These are phyloP conservation scores for Odocoileus virginianus DNA, from an alignment of 2,113 vertebrate genomes.

Conservation along the genomic window DNA sequence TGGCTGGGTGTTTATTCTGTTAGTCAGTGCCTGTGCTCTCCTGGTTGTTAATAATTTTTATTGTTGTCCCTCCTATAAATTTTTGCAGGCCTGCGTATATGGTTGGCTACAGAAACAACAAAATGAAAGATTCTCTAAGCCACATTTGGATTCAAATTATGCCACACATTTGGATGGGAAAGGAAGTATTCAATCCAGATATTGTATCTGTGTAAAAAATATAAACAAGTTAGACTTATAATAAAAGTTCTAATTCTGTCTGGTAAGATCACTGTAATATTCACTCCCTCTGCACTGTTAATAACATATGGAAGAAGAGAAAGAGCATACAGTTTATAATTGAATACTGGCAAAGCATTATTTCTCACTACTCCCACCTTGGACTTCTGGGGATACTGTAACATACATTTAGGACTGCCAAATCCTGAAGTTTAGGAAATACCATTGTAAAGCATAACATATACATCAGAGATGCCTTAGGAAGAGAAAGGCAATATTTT, in stretches of 20 bases:
- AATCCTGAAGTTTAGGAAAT: neutral
- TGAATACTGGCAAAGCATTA: neutral
- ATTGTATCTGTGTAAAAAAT: conserved; percentile 26
- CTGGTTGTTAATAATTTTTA: conserved; percentile 46
- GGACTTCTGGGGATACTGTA: neutral
- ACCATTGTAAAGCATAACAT: neutral
- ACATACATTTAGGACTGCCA: neutral
- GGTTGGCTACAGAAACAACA: conserved; percentile 13
- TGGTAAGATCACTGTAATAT: neutral
- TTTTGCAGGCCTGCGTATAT: conserved; percentile 1
- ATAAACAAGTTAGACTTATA: conserved; percentile 46
- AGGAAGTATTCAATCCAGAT: conserved; percentile 1
- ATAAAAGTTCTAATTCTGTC: conserved; percentile 13
- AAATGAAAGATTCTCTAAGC: neutral
- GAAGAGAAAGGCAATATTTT: neutral
- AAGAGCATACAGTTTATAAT: neutral
- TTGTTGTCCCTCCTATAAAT: neutral
- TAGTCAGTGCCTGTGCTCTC: neutral
- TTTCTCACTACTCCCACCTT: neutral
- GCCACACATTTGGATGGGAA: neutral
- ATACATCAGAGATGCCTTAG: neutral
- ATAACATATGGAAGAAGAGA: neutral
- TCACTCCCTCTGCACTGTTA: neutral
- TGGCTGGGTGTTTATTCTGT: conserved; percentile 10
- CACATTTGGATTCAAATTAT: conserved; percentile 17